A percentile compares a stretch with the other conserved stretches of the same genome.
Conservation (phyloP, 1,140 invertebrate genomes). For the Calycopis cecrops region DNA sequence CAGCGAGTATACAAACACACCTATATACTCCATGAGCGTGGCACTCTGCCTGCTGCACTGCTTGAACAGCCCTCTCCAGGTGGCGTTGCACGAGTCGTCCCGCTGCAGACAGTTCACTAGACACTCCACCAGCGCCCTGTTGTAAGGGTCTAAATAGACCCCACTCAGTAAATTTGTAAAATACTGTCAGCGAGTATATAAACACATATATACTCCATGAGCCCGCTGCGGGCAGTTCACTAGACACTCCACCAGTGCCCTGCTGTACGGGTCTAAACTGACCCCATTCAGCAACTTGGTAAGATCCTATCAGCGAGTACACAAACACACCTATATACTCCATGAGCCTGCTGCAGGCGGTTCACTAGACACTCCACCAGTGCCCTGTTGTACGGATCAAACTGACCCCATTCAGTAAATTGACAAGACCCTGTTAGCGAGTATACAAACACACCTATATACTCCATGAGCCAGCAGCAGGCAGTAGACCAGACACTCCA, state of each 20-base stretch:
- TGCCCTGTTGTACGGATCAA: conserved; percentile 53
- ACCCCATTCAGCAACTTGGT: conserved; percentile 45
- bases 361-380: conserved; percentile 52
- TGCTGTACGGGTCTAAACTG: conserved; percentile 47
- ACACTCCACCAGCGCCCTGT: conserved; percentile 47
- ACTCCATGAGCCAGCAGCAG: conserved; percentile 46
- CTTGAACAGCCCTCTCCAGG: conserved; percentile 62
- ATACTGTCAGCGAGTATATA: too few species aligned
- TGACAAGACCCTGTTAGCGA: too few species aligned
- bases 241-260: conserved; percentile 47
- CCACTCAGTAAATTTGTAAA: too few species aligned
- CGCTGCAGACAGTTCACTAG: conserved; percentile 48
- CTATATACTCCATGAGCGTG: conserved; percentile 60
- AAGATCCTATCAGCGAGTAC: too few species aligned
- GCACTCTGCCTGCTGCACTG: conserved; percentile 60
- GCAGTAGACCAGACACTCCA: conserved; percentile 53
- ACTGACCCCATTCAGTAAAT: conserved; percentile 38
- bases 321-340: conserved; percentile 64
- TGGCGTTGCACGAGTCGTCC: conserved; percentile 63
- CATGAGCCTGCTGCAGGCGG: conserved; percentile 43
- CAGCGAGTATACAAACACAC: too few species aligned
- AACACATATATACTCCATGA: conserved; percentile 63
- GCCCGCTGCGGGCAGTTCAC: conserved; percentile 43
- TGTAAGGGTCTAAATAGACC: conserved; percentile 43
- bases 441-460: conserved; percentile 64